Conservation (phyloP, 1,140 invertebrate species). For the Episyrphus balteatus region DNA sequence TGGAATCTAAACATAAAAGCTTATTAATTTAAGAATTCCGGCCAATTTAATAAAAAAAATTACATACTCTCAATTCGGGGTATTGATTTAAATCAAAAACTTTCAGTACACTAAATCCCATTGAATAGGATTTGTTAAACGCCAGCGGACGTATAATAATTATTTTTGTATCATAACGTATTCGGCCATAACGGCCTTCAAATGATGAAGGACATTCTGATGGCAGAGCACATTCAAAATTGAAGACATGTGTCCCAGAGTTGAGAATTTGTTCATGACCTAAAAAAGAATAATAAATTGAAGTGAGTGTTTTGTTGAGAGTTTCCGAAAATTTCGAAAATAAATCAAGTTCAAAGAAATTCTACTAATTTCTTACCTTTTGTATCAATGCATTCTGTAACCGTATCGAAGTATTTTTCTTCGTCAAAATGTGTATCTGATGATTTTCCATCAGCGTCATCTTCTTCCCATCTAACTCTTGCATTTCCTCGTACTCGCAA, state of each 20-base stretch:
- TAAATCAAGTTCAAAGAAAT: too few relatives aligned
- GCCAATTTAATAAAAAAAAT: background rate
- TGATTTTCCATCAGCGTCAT: too few relatives aligned
- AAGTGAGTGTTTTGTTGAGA: too few relatives aligned
- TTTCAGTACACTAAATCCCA: conserved; percentile 54
- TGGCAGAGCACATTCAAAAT: conserved; percentile 43
- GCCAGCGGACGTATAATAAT: conserved; percentile 55
- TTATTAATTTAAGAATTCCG: background rate
- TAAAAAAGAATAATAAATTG: too few relatives aligned
- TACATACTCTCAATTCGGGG: conserved; percentile 18
- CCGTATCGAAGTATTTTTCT: too few relatives aligned
- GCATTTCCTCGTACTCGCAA: too few relatives aligned
- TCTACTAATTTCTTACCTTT: too few relatives aligned
- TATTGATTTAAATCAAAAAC: conserved; percentile 54
- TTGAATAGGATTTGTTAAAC: conserved; percentile 52
- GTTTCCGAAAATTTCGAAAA: too few relatives aligned
- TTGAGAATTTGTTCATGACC: background rate
- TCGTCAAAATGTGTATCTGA: too few relatives aligned
- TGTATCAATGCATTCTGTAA: too few relatives aligned
- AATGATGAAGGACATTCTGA: conserved; percentile 49
- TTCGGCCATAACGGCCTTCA: conserved; percentile 51
- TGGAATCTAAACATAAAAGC: conserved; percentile 10
- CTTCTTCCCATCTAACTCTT: too few relatives aligned
- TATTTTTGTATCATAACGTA: conserved; percentile 52
- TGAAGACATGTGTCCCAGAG: conserved; percentile 41